phyloP scores from a whole-genome alignment of 1,140 invertebrate species.

The Leptinotarsa undecemlineata region DNA sequence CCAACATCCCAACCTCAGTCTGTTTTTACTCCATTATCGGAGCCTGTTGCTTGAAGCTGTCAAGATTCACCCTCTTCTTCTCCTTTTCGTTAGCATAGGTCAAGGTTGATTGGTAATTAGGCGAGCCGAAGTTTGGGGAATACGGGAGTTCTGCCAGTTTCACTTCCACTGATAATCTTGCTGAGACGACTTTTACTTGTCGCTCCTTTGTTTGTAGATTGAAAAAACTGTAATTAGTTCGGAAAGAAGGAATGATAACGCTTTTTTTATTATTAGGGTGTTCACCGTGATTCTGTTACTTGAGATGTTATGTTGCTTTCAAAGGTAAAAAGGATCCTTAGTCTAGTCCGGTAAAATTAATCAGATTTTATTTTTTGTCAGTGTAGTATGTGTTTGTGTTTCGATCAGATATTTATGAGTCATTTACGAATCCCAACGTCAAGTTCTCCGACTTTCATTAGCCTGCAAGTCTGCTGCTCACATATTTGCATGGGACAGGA shows the following conservation, averaged over 20 bases:
- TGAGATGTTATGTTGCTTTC: too few species aligned
- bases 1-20: not conserved
- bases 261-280: not conserved
- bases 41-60: not conserved
- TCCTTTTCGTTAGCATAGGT: not conserved
- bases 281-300: too few species aligned
- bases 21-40: constrained; percentile 4
- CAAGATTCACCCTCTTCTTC: constrained; percentile 5
- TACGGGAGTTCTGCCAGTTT: too few species aligned
- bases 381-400: too few species aligned
- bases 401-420: too few species aligned
- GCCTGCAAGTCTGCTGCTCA: too few species aligned
- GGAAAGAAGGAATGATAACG: not conserved
- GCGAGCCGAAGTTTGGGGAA: not conserved
- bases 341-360: too few species aligned
- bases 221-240: not conserved
- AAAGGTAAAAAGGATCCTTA: too few species aligned
- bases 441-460: too few species aligned
- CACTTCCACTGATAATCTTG: not conserved
- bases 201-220: not conserved
- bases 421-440: too few species aligned
- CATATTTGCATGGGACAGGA: too few species aligned
- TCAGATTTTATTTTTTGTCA: too few species aligned
- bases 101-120: not conserved
- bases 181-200: not conserved